A percentile compares a stretch with the other conserved stretches of the same genome.
These are phyloP conservation scores for Platycheirus rosarum DNA, from an alignment of 2,888 invertebrate species.

Conservation along the genomic window DNA sequence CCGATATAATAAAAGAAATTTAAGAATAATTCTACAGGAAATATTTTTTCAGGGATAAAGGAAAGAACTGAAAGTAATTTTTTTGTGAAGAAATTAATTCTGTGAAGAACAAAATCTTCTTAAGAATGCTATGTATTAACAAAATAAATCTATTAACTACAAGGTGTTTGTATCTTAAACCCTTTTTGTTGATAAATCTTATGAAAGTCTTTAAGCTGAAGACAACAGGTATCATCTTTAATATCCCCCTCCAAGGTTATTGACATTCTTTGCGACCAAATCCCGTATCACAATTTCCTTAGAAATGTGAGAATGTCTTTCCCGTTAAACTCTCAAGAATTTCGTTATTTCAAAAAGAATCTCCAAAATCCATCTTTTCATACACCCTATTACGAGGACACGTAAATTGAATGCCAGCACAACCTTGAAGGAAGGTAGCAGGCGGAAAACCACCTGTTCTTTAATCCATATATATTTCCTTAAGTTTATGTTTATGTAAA, in stretches of 20 bases:
- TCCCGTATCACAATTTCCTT: conserved; percentile 3
- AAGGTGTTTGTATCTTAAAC: no score
- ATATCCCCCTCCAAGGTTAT: not conserved
- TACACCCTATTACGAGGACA: not conserved
- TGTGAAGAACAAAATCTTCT: no score
- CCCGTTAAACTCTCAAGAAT: not conserved
- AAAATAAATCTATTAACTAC: no score
- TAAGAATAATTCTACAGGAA: no score
- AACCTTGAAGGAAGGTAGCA: not conserved
- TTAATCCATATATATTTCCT: not conserved
- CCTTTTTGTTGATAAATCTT: no score
- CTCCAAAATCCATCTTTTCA: not conserved
- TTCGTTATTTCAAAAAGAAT: conserved; percentile 2
- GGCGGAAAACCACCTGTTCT: conserved; percentile 26
- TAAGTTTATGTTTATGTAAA: not conserved
- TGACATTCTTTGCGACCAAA: not conserved
- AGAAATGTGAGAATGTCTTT: not conserved
- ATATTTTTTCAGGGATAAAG: no score
- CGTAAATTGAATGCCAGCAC: not conserved
- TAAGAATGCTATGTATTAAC: no score
- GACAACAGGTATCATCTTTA: not conserved
- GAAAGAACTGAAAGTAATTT: no score
- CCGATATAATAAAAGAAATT: no score
- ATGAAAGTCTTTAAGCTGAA: no score
- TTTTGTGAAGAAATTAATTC: no score